Percentiles rank a stretch among this genome's conserved stretches.
These are phyloP conservation scores for Argya squamiceps DNA, from an alignment of 2,797 vertebrate species.

Conservation along the genomic window DNA sequence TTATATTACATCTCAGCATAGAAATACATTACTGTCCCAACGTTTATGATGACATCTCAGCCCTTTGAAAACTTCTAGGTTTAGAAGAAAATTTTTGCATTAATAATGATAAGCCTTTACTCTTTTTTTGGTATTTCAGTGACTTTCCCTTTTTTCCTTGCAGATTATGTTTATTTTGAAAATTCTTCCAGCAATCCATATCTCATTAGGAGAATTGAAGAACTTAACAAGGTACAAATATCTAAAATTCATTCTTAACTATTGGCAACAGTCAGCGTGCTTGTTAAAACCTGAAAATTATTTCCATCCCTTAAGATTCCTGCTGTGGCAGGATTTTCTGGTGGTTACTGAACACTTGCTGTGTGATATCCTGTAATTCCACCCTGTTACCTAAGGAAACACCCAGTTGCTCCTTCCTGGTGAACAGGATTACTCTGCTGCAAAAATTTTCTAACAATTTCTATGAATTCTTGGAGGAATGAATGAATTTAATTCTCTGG, in stretches of 20 bases:
- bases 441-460: not conserved
- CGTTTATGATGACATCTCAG: not conserved
- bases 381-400: not conserved
- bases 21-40: not conserved
- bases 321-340: not conserved
- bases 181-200: conserved; percentile 98
- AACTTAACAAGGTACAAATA: conserved; percentile 93
- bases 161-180: conserved; percentile 99
- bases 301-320: not conserved
- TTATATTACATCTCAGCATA: not conserved
- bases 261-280: not conserved
- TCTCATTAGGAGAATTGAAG: conserved; percentile 96
- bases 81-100: not conserved
- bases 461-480: not conserved
- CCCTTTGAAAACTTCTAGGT: not conserved
- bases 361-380: not conserved
- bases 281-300: not conserved
- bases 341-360: not conserved
- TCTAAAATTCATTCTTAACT: not conserved
- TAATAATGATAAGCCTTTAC: not conserved
- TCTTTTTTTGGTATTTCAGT: not conserved
- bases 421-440: not conserved
- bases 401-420: not conserved
- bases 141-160: conserved; percentile 55
- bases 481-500: not conserved